phyloP scores from a whole-genome alignment of 2,888 invertebrate genomes.

The Drosophila imparisetae region DNA sequence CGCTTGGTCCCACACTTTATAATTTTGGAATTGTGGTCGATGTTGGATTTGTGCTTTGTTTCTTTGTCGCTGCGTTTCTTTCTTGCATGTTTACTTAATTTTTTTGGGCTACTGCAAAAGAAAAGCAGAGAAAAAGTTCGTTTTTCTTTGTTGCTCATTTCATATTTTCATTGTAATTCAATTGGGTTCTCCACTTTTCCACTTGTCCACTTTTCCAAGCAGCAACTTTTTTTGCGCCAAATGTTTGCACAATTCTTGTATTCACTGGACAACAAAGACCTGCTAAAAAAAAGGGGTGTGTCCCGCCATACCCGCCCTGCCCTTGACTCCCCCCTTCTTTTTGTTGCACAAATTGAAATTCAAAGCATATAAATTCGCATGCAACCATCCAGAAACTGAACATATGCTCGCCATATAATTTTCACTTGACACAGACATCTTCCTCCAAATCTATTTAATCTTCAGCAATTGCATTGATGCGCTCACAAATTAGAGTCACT shows the following conservation, averaged over 20 bases:
- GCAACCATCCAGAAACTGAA: conserved; percentile 75
- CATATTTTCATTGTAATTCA: conserved; percentile 80
- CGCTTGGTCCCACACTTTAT: conserved; percentile 56
- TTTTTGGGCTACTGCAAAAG: conserved; percentile 40
- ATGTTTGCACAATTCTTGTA: conserved; percentile 68
- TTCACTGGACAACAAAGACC: conserved; percentile 45
- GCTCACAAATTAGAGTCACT: conserved; percentile 9
- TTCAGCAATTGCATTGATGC: not conserved
- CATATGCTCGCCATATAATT: conserved; percentile 71
- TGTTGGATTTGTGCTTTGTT: conserved; percentile 56
- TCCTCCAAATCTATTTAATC: conserved; percentile 10
- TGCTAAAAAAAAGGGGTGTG: conserved; percentile 49
- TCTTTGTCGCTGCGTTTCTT: conserved; percentile 56
- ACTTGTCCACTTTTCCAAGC: conserved; percentile 26
- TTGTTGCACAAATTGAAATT: conserved; percentile 64
- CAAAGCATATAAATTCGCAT: conserved; percentile 69
- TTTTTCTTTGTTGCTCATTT: conserved; percentile 59
- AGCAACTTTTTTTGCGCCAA: conserved; percentile 53
- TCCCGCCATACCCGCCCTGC: not conserved
- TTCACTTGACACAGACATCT: conserved; percentile 27
- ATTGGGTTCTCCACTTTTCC: conserved; percentile 56
- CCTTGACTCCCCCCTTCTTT: not conserved
- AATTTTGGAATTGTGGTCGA: conserved; percentile 51
- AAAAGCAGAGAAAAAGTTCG: conserved; percentile 8
- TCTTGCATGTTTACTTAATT: conserved; percentile 70